Evolutionary conservation across 2,113 vertebrate genomes (phyloP), one percentile per base, ranked within the genome.

Genomic region (Boleophthalmus pectinirostris): DNA sequence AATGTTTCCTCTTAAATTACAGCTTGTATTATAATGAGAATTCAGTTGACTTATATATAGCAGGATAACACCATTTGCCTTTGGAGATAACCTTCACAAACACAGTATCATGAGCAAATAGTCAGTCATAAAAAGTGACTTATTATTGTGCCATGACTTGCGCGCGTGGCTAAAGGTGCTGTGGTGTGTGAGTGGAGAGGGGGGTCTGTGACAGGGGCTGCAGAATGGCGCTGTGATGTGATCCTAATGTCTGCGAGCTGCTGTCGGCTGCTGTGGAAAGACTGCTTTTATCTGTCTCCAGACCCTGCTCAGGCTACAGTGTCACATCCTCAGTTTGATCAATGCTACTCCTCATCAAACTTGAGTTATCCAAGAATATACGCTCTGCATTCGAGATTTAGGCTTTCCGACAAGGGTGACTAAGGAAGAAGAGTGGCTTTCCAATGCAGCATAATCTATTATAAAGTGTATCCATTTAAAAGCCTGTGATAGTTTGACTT

Each of bases 251-350:
- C 61, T 64, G 16, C 18, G 29, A 64, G 61, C 61, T 64, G 61
- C 61, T 64, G 61, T 64, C 61, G 33, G 18, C 61, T 38, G 61
- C 61, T 64, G 29, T 64, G 33, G 61, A 64, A 64, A 16, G 61
- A 64, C 61, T 64, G 61, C 61, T 64, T 64, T 64, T 64, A 64
- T 64, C 61, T 64, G 16, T 64, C 61, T 64, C 61, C 61, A 64
- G 61, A 64, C 61, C 61, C 61, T 10, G 61, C 29, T 64, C 33
- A 64, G 61, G 61, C 61, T 43, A 64, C 11, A 38, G n/a, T 66
- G 65, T 66, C 65, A 64, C 61, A 64, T 64, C 61, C 61, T 35
- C 33, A 20, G n/a, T 66, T 66, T 45, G 65, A 66, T 66, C 65
- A 66, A 47, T 66, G 65, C 38, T 24, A 15, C 13, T 15, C 43